Base-by-base conservation (phyloP, 2,888 invertebrate species). In the Ligdia adustata region DNA sequence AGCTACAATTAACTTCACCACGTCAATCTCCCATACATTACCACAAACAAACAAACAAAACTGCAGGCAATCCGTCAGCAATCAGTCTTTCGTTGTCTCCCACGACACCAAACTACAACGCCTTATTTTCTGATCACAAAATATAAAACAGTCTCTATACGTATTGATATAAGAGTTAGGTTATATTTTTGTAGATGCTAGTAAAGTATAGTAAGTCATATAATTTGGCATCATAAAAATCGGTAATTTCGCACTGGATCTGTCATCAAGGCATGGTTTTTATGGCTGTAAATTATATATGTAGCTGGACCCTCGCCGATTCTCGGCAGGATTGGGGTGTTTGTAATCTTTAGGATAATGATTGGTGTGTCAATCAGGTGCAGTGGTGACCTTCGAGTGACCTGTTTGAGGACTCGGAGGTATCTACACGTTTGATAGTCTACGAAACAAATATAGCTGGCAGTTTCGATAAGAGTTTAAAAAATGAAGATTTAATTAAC, bases 251-350 rank as follows among this genome's bases (percentile, higher is more conserved):
- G 60, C 57, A 57, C 60, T 61, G 57, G 55, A 67, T 68, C 72
- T 68, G 70, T 72, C 73, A 74, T 75, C 73, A 69, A 58, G 46
- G 66, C 60, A 60, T 51, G 59, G 63, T 62, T 66, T 77, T 77
- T 76, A 77, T 70, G 74, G 64, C 52, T 55, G 57, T 45, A 77
- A 76, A 77, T 77, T 77, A 75, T 66, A 71, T 43, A 58, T 55
- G 12, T 44, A 52, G 60, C 62, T 55, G 44, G 50, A 56, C 26
- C 9, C 18, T 14, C 12, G 31, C 9, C 9, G 39, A 31, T 32
- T 33, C 41, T 47, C 38, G 22, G 28, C 12, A 31, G 41, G 50
- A 56, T 52, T 55, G 39, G 38, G 22, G 26, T 39, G 34, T 45
- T 52, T 34, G 52, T 32, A 51, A 49, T 52, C 49, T 43, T 22